phyloP scores from a whole-genome alignment of 2,888 invertebrate genomes.

The Phengaris arion region DNA sequence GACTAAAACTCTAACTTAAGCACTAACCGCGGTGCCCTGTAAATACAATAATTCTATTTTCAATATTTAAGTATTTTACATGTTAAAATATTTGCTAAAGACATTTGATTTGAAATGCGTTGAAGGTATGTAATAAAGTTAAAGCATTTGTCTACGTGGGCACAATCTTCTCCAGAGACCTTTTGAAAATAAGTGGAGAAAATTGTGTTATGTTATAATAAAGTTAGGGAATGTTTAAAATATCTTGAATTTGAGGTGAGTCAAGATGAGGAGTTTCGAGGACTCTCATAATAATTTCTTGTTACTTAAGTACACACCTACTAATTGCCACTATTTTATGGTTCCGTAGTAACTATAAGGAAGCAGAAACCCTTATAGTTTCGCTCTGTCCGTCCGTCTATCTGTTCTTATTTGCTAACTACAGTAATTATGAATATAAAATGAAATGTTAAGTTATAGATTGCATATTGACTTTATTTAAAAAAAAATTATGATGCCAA shows the following conservation, averaged over 20 bases:
- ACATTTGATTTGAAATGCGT: not conserved
- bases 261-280: not conserved
- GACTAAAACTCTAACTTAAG: too few species aligned
- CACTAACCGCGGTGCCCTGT: not conserved
- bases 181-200: not conserved
- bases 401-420: too few species aligned
- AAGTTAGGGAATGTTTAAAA: not conserved
- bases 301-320: too few species aligned
- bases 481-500: too few species aligned
- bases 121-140: not conserved
- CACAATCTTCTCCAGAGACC: not conserved
- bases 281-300: too few species aligned
- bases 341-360: too few species aligned
- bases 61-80: not conserved
- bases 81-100: conserved; percentile 1
- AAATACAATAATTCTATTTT: not conserved
- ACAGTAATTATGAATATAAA: too few species aligned
- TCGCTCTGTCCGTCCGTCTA: too few species aligned
- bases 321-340: too few species aligned
- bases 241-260: not conserved
- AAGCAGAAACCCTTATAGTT: too few species aligned
- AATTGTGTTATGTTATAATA: conserved; percentile 9
- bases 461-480: too few species aligned
- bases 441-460: too few species aligned
- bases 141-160: not conserved